Evolutionary conservation across 1,140 invertebrate genomes (phyloP).

Genomic region (Mylabris phalerata): DNA sequence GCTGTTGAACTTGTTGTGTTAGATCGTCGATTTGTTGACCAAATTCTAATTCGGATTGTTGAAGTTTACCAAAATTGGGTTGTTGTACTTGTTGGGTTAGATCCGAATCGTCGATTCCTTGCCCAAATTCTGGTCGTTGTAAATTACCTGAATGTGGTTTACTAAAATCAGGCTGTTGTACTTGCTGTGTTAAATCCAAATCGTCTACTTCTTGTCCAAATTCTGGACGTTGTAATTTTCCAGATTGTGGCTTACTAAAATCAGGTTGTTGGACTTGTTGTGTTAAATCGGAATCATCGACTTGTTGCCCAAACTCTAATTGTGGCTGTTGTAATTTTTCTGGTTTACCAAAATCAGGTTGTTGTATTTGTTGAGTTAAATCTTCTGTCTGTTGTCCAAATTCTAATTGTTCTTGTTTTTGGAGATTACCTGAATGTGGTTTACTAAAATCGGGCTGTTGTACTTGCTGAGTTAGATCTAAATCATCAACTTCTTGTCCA

Average conservation of each 20-base stretch:
- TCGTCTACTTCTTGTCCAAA: slow-evolving; percentile 1
- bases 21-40: not conserved
- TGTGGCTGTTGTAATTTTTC: slow-evolving; percentile 4
- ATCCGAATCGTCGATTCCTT: not conserved
- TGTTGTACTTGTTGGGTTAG: not conserved
- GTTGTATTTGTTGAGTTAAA: slow-evolving; percentile 8
- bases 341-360: slow-evolving; percentile 1
- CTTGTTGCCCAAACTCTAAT: slow-evolving; percentile 14
- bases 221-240: not conserved
- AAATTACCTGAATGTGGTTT: not conserved
- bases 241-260: not conserved
- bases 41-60: not conserved
- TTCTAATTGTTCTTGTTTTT: not conserved
- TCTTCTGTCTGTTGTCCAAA: slow-evolving; percentile 11
- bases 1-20: too few relatives aligned
- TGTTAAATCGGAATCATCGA: slow-evolving; percentile 13
- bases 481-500: not conserved
- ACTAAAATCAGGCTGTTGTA: not conserved
- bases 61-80: slow-evolving; percentile 1
- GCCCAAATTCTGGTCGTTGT: not conserved
- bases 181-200: slow-evolving; percentile 17
- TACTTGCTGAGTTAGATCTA: slow-evolving; percentile 6
- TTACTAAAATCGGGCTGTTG: not conserved
- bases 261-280: slow-evolving; percentile 9
- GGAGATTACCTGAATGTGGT: not conserved